Percentiles rank a stretch among this genome's conserved stretches.
Evolutionary conservation across 2,797 vertebrate genomes (phyloP).

Genomic region (Gadopsis bispinosus): DNA sequence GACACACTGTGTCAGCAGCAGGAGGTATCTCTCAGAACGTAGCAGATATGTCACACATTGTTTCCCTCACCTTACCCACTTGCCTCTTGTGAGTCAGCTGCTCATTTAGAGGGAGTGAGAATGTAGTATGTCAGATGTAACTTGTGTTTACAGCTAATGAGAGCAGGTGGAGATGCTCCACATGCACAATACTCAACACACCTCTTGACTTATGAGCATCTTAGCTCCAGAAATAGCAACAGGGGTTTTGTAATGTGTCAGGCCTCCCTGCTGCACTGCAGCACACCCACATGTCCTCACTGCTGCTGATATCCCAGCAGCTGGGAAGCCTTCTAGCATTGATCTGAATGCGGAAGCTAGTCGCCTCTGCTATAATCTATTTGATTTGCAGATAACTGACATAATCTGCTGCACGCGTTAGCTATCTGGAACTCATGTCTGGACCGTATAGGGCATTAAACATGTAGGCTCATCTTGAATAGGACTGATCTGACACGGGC

Average conservation of each 20-base stretch:
- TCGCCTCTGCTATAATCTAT: slow-evolving; percentile 1
- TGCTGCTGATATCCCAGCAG: slow-evolving; percentile 47
- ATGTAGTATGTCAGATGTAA: slow-evolving; percentile 35
- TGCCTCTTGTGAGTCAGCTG: slow-evolving; percentile 1
- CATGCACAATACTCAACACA: slow-evolving; percentile 45
- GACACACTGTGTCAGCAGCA: slow-evolving; percentile 4
- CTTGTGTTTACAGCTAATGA: slow-evolving; percentile 42
- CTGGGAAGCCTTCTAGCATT: slow-evolving; percentile 42
- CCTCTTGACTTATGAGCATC: slow-evolving; percentile 50
- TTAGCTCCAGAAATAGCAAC: slow-evolving; percentile 67
- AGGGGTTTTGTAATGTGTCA: slow-evolving; percentile 64
- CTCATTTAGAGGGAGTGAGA: slow-evolving; percentile 26
- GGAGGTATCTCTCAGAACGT: slow-evolving; percentile 4
- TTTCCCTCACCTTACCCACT: slow-evolving; percentile 14
- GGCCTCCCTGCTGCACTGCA: slow-evolving; percentile 76
- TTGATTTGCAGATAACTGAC: slow-evolving; percentile 28
- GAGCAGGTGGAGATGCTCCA: slow-evolving; percentile 44
- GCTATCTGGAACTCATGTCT: slow-evolving; percentile 2
- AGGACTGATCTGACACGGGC: background rate
- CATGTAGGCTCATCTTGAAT: background rate
- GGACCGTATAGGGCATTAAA: background rate
- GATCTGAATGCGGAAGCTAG: slow-evolving; percentile 49
- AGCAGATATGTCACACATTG: slow-evolving; percentile 22
- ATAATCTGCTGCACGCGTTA: background rate
- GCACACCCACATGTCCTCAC: slow-evolving; percentile 66